Percentiles rank a stretch among this genome's conserved stretches.
Conservation (phyloP, 2,888 invertebrate genomes). For the Epiblema foenella region DNA sequence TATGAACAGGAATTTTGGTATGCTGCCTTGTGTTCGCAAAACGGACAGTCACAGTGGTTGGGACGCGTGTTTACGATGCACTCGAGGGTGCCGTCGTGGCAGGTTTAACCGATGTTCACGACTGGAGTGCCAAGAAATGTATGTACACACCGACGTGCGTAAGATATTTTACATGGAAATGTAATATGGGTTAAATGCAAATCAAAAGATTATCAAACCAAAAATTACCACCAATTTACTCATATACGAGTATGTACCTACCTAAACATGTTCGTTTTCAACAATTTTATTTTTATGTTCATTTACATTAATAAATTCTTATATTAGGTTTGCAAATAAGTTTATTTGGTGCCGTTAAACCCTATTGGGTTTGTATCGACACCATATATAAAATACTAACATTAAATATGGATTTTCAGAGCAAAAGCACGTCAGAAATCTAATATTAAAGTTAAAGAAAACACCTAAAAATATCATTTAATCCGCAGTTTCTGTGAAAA, state of each 20-base stretch:
- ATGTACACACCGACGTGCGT: background rate
- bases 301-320: too few relatives aligned
- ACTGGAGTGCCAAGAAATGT: constrained; percentile 6
- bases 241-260: background rate
- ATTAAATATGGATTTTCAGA: too few relatives aligned
- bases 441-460: too few relatives aligned
- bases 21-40: constrained; percentile 8
- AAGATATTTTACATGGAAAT: background rate
- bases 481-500: background rate
- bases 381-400: background rate
- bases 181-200: too few relatives aligned
- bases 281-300: too few relatives aligned
- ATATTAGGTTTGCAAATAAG: too few relatives aligned
- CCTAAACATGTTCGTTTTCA: background rate
- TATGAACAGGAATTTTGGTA: background rate
- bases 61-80: constrained; percentile 15
- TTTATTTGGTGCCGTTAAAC: too few relatives aligned
- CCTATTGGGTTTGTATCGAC: too few relatives aligned
- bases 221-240: too few relatives aligned
- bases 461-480: background rate
- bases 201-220: too few relatives aligned
- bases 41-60: constrained; percentile 16
- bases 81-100: constrained; percentile 14
- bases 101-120: constrained; percentile 5
- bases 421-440: too few relatives aligned